phyloP scores from a whole-genome alignment of 2,888 invertebrate genomes.

The Scaptomyza tumidula region DNA sequence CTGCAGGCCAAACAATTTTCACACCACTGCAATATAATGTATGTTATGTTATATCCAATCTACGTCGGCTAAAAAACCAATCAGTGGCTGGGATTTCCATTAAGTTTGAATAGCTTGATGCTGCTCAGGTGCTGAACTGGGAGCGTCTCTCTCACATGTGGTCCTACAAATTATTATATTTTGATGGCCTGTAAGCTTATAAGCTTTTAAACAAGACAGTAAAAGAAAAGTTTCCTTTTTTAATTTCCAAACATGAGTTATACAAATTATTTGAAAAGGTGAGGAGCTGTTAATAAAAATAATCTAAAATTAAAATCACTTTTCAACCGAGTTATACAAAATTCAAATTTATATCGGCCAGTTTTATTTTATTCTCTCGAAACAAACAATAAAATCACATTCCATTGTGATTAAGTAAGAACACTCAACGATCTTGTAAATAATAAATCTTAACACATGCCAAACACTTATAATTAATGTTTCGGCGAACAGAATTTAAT shows the following conservation, averaged over 20 bases:
- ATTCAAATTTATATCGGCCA: not conserved
- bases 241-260: too few species aligned
- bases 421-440: conserved; percentile 53
- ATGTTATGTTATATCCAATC: conserved; percentile 18
- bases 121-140: conserved; percentile 17
- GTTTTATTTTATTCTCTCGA: too few species aligned
- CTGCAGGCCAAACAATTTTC: conserved; percentile 69
- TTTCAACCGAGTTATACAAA: not conserved
- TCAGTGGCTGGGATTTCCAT: conserved; percentile 58
- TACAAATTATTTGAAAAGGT: too few species aligned
- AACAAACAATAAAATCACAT: conserved; percentile 19
- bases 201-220: not conserved
- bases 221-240: too few species aligned
- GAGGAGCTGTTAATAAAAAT: too few species aligned
- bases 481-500: conserved; percentile 43
- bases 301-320: conserved; percentile 7
- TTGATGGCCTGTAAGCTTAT: conserved; percentile 17
- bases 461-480: conserved; percentile 50
- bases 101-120: conserved; percentile 18
- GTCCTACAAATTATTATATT: conserved; percentile 24
- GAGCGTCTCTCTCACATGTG: conserved; percentile 32
- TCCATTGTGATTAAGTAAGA: conserved; percentile 58
- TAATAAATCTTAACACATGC: conserved; percentile 50
- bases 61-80: conserved; percentile 46
- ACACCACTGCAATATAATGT: conserved; percentile 59